Percentiles rank a stretch among this genome's conserved stretches.
Conservation (phyloP, 2,113 vertebrate genomes). For the Catagonus wagneri region DNA sequence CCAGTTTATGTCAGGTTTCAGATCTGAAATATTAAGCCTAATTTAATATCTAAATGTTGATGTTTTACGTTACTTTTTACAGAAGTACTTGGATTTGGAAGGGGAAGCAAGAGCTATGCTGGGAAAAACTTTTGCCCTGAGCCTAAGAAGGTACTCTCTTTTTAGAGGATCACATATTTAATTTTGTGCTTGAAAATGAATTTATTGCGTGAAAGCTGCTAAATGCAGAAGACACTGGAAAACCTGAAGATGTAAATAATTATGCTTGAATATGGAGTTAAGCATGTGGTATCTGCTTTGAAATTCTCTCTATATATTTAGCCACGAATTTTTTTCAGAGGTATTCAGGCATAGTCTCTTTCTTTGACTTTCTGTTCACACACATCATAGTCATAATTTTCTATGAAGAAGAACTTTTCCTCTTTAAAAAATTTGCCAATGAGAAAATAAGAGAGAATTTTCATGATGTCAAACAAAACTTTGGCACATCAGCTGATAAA, state of each 20-base stretch:
- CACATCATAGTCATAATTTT: not conserved
- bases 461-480: constrained; percentile 11
- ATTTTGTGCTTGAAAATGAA: not conserved
- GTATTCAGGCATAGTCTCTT: not conserved
- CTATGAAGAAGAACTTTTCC: constrained; percentile 10
- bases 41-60: constrained; percentile 50
- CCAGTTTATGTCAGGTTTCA: not conserved
- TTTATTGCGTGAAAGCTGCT: not conserved
- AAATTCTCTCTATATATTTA: constrained; percentile 61
- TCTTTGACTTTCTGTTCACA: constrained; percentile 47
- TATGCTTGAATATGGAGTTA: not conserved
- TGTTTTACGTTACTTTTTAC: constrained; percentile 31
- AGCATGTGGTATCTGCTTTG: constrained; percentile 32
- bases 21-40: not conserved
- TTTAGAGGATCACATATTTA: constrained; percentile 22
- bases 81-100: constrained; percentile 47
- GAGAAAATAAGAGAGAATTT: constrained; percentile 1
- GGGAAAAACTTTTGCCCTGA: not conserved
- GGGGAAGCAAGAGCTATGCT: not conserved
- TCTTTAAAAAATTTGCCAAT: not conserved
- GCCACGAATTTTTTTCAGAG: constrained; percentile 12
- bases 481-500: not conserved
- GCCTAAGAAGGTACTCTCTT: not conserved
- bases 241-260: not conserved
- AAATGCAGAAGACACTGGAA: constrained; percentile 18